Percentiles rank a stretch among this genome's conserved stretches.
These are phyloP conservation scores for Formica exsecta DNA, from an alignment of 1,140 invertebrate genomes.

Conservation along the genomic window DNA sequence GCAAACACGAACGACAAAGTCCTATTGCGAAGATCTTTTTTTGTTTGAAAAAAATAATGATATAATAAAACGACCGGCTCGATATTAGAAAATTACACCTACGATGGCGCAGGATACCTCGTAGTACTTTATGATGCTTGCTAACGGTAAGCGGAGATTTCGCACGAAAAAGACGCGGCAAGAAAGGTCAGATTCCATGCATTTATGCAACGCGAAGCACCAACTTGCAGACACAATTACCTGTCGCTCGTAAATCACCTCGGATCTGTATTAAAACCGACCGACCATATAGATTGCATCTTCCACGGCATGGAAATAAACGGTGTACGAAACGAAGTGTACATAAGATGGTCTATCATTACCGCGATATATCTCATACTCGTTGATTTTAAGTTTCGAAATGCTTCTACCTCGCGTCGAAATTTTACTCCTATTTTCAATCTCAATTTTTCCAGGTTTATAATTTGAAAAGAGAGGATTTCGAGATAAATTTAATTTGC, in stretches of 20 bases:
- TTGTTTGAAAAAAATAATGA: not conserved
- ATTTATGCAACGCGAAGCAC: conserved; percentile 28
- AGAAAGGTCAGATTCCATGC: conserved; percentile 56
- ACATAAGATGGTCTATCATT: not conserved
- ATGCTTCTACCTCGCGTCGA: too few relatives aligned
- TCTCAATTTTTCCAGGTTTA: too few relatives aligned
- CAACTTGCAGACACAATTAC: conserved; percentile 14
- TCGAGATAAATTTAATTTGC: too few relatives aligned
- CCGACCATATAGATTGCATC: not conserved
- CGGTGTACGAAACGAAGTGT: not conserved
- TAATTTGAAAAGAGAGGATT: too few relatives aligned
- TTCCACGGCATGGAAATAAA: not conserved
- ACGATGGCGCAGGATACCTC: not conserved
- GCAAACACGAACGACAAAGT: not conserved
- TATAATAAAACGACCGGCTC: not conserved
- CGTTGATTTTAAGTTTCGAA: not conserved
- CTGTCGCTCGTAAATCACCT: conserved; percentile 4
- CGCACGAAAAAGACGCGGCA: conserved; percentile 16
- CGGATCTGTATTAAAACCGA: conserved; percentile 13
- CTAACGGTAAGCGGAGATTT: conserved; percentile 57
- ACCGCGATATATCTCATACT: conserved; percentile 20
- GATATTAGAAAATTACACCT: conserved; percentile 35
- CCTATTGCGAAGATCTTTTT: not conserved
- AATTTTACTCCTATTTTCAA: too few relatives aligned
- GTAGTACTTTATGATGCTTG: not conserved